Base-by-base conservation (phyloP, 37 sponge, comb jelly and placozoan species). In the Mnemiopsis leidyi region DNA sequence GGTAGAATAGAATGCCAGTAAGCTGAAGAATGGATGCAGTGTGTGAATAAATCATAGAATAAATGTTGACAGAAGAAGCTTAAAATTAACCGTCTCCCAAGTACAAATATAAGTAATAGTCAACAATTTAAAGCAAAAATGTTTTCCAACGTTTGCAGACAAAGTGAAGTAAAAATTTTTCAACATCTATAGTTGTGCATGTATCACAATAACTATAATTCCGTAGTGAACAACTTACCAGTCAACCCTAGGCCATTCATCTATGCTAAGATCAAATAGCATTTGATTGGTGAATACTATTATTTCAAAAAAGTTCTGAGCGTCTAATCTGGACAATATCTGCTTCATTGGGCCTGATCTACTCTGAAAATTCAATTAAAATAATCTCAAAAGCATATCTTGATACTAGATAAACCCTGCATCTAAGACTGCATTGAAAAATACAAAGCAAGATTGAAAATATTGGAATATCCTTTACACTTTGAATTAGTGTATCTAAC, bases 1-100 rank as follows among this genome's bases (percentile, higher is more conserved):
- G 40, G 96, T 88, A n/a, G 97, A 96, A 79, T 93, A 98, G 95
- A 98, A 98, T 24, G 97, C 95, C 38, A 98, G 92, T 36, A 98
- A 85, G 24, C 90, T 85, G 90, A 85, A 85, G 25, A 34, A 79
- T 79, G 36, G 3, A 25, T n/a, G 24, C 24, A 7, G 18, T 9
- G 9, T 61, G 18, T 61, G 68, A 61, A 21, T 61, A 21, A 61
- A 21, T 61, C 68, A 61, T 61, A 61, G 68, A 61, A 61, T 61
- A 61, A 18, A 61, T 21, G 18, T 61, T 61, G 68, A 61, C n/a
- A n/a, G n/a, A n/a, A n/a, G n/a, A n/a, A n/a, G n/a, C n/a, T n/a
- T n/a, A n/a, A n/a, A n/a, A n/a, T n/a, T n/a, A n/a, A n/a, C n/a
- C n/a, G n/a, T n/a, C n/a, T n/a, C n/a, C n/a, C n/a, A n/a, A n/a